Conservation (phyloP, 2,888 invertebrate species). For the Pyrrhosoma nymphula region DNA sequence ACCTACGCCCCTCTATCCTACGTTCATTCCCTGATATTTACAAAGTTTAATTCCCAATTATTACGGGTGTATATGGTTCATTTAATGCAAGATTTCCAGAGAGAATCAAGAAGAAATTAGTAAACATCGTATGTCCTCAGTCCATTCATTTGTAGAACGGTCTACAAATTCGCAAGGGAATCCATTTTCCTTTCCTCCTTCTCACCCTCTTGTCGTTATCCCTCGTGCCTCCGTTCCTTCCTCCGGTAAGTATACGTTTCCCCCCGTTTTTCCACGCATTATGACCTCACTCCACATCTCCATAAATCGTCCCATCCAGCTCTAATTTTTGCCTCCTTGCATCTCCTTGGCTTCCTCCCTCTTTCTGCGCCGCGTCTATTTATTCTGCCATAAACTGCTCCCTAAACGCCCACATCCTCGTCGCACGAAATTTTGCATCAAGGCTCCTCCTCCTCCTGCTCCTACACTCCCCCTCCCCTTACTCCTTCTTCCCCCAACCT, state of each 20-base stretch:
- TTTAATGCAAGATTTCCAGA: too few relatives aligned
- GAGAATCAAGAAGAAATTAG: background rate
- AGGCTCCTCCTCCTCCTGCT: background rate
- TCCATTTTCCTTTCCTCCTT: background rate
- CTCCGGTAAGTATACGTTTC: background rate
- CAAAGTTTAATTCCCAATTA: too few relatives aligned
- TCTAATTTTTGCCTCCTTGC: constrained; percentile 42
- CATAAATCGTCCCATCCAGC: constrained; percentile 9
- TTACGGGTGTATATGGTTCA: too few relatives aligned
- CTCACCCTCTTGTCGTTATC: background rate
- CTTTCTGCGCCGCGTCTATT: constrained; percentile 15
- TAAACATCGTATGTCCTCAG: background rate
- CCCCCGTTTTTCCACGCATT: background rate
- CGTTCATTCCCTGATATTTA: too few relatives aligned
- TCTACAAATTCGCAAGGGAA: background rate
- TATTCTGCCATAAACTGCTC: constrained; percentile 26
- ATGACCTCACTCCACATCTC: constrained; percentile 22
- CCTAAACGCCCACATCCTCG: background rate
- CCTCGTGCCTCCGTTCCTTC: background rate
- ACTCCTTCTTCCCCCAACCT: background rate
- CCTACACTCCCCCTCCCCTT: background rate
- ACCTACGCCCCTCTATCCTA: too few relatives aligned
- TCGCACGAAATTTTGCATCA: constrained; percentile 12
- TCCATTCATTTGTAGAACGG: background rate
- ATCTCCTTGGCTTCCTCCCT: background rate